phyloP scores from a whole-genome alignment of 2,113 vertebrate species.

The Chrysochloris asiatica region DNA sequence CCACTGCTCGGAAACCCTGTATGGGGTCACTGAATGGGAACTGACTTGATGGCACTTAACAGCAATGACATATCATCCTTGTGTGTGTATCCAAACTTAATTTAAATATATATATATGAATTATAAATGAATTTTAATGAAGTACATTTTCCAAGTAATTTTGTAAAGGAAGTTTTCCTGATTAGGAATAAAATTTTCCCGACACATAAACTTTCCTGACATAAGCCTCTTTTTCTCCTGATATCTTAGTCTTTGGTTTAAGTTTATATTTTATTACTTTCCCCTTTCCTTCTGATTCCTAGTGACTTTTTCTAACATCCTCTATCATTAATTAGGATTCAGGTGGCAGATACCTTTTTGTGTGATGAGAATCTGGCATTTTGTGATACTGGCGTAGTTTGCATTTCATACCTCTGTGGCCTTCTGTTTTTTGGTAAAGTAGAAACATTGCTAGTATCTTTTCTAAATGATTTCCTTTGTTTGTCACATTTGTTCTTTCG shows the following conservation, averaged over 20 bases:
- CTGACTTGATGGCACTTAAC: too few species aligned
- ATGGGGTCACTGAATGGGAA: too few species aligned
- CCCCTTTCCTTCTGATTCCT: neutral
- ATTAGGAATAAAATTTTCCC: neutral
- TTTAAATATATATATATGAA: neutral
- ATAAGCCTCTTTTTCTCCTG: neutral
- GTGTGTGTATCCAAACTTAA: too few species aligned
- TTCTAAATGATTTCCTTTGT: constrained; percentile 23
- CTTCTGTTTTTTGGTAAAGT: neutral
- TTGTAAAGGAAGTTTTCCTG: constrained; percentile 30
- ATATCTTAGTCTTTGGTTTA: constrained; percentile 8
- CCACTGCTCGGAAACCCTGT: too few species aligned
- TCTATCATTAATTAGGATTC: neutral
- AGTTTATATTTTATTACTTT: constrained; percentile 13
- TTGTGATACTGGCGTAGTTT: neutral
- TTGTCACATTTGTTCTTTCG: constrained; percentile 32
- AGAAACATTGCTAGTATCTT: neutral
- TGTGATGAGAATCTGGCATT: neutral
- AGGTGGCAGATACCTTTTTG: neutral
- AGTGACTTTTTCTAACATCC: neutral
- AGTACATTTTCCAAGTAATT: constrained; percentile 12
- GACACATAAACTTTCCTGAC: neutral
- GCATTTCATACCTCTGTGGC: neutral
- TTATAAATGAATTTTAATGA: constrained; percentile 6
- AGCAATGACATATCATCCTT: too few species aligned